Conservation (phyloP, 2,113 vertebrate species). For the Malurus elegans region DNA sequence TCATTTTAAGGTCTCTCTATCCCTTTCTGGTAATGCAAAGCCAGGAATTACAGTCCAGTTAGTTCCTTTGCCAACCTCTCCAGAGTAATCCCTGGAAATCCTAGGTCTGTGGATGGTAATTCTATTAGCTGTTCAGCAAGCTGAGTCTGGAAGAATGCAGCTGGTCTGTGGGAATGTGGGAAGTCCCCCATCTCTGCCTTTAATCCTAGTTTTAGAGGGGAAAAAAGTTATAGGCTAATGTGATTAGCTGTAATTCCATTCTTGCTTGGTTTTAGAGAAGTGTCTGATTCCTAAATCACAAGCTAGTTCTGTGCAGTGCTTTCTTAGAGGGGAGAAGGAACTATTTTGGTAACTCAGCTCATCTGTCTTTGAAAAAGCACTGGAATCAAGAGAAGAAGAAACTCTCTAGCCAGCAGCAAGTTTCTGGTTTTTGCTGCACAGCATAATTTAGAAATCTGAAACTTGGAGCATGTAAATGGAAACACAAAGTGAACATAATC, state of each 20-base stretch:
- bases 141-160: conserved; percentile 30
- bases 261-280: conserved; percentile 24
- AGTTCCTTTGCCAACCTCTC: not conserved
- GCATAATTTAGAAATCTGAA: not conserved
- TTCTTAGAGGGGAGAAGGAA: not conserved
- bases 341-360: not conserved
- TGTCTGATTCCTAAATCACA: not conserved
- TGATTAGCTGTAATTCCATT: conserved; percentile 60
- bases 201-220: conserved; percentile 39
- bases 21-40: not conserved
- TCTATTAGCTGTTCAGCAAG: conserved; percentile 44
- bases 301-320: not conserved
- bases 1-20: not conserved
- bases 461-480: not conserved
- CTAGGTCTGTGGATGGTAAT: conserved; percentile 43
- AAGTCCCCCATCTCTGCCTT: conserved; percentile 29
- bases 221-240: conserved; percentile 34
- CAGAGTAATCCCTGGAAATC: conserved; percentile 49
- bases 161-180: conserved; percentile 20
- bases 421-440: not conserved
- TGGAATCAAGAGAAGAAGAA: not conserved
- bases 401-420: not conserved
- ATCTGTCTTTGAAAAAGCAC: not conserved
- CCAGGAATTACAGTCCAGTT: not conserved
- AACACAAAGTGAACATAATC: not conserved